Conservation (phyloP, 2,888 invertebrate species). For the Nineta flava region DNA sequence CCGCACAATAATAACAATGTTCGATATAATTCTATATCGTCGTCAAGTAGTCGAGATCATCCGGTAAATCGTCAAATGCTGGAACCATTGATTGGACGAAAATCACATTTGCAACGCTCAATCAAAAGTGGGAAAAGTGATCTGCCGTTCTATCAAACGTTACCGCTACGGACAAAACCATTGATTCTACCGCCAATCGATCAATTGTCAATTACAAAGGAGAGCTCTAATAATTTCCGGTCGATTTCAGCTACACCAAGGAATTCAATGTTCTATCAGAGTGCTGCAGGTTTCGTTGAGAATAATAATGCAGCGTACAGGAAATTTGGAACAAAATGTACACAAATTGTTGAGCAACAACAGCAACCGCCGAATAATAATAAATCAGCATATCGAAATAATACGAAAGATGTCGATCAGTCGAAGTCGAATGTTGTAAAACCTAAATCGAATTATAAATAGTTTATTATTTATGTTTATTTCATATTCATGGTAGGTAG, state of each 20-base stretch:
- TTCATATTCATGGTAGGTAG: too few species aligned
- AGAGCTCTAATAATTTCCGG: slow-evolving; percentile 18
- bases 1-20: neutral
- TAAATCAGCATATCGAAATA: too few species aligned
- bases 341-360: too few species aligned
- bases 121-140: neutral
- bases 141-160: neutral
- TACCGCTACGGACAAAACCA: neutral
- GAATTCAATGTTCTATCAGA: neutral
- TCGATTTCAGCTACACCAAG: slow-evolving; percentile 23
- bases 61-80: neutral
- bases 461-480: too few species aligned
- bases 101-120: neutral
- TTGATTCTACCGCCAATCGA: slow-evolving; percentile 20
- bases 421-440: too few species aligned
- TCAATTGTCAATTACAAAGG: slow-evolving; percentile 12
- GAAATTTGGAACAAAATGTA: too few species aligned
- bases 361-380: too few species aligned
- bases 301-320: too few species aligned
- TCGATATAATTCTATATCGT: neutral
- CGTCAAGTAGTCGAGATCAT: neutral
- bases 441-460: too few species aligned
- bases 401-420: too few species aligned
- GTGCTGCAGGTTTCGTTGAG: neutral
- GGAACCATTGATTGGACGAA: neutral